Conservation (phyloP, 2,113 vertebrate species). For the Cranoglanis bouderius region DNA sequence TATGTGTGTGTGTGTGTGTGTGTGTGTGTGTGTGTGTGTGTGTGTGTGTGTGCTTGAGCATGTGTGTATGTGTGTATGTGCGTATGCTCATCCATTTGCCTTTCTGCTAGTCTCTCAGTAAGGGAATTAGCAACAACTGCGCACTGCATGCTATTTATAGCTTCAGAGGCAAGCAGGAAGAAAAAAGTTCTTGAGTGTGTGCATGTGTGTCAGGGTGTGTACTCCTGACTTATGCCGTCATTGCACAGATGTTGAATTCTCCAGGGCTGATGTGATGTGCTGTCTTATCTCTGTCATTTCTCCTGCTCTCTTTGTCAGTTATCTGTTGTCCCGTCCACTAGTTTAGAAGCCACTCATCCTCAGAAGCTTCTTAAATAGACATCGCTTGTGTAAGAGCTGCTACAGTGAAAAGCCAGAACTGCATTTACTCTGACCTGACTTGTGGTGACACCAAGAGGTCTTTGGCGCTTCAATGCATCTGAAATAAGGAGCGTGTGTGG, state of each 20-base stretch:
- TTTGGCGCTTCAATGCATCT: not conserved
- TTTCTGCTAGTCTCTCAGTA: conserved; percentile 69
- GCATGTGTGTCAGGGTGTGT: conserved; percentile 40
- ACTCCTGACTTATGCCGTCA: conserved; percentile 25
- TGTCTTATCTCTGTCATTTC: not conserved
- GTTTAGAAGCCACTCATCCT: conserved; percentile 12
- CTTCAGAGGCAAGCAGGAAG: conserved; percentile 46
- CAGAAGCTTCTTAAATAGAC: conserved; percentile 21
- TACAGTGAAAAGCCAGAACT: not conserved
- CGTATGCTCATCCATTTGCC: conserved; percentile 55
- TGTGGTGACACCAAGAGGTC: conserved; percentile 3
- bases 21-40: conserved; percentile 9
- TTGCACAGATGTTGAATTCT: conserved; percentile 44
- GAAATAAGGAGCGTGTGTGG: not conserved
- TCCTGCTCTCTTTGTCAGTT: not conserved
- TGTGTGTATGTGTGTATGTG: not conserved
- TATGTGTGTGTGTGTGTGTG: not conserved
- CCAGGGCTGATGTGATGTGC: not conserved
- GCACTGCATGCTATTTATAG: conserved; percentile 75
- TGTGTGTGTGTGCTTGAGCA: conserved; percentile 8
- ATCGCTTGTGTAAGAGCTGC: conserved; percentile 9
- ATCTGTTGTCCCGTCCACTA: conserved; percentile 9
- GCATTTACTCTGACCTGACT: conserved; percentile 3
- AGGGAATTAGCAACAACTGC: conserved; percentile 71
- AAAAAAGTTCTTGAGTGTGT: conserved; percentile 30